A percentile compares a stretch with the other conserved stretches of the same genome.
phyloP scores from a whole-genome alignment of 2,797 vertebrate species.

The Bufotes viridis region DNA sequence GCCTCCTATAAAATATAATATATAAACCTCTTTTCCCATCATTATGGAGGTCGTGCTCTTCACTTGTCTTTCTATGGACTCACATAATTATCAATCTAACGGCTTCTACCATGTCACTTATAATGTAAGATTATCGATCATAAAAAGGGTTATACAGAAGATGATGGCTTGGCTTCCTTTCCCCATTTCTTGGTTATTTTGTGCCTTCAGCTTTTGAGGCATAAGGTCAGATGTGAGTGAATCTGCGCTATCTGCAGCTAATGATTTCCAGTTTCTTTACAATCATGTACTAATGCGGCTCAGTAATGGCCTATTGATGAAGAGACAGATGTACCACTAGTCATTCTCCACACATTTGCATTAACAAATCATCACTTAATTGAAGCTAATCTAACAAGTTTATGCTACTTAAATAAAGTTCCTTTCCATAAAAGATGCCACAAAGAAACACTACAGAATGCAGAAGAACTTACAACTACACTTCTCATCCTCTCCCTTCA shows the following conservation, averaged over 20 bases:
- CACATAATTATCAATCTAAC: conserved; percentile 70
- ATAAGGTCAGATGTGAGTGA: conserved; percentile 82
- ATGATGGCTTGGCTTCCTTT: conserved; percentile 49
- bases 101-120: conserved; percentile 31
- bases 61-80: conserved; percentile 67
- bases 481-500: background rate
- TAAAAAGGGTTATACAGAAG: conserved; percentile 46
- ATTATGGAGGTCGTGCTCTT: conserved; percentile 40
- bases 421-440: conserved; percentile 79
- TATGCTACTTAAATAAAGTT: conserved; percentile 85
- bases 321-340: conserved; percentile 82
- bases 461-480: conserved; percentile 68
- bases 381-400: conserved; percentile 84
- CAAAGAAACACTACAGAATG: conserved; percentile 74
- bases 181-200: conserved; percentile 36
- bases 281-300: conserved; percentile 77
- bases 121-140: conserved; percentile 55
- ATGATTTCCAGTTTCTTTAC: conserved; percentile 78
- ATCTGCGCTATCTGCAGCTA: conserved; percentile 78
- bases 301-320: conserved; percentile 81
- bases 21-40: conserved; percentile 16
- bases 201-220: conserved; percentile 74
- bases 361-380: conserved; percentile 86
- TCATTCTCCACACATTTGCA: conserved; percentile 81
- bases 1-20: conserved; percentile 33